Conservation (phyloP, 2,113 vertebrate genomes). For the Glaucidium brasilianum region DNA sequence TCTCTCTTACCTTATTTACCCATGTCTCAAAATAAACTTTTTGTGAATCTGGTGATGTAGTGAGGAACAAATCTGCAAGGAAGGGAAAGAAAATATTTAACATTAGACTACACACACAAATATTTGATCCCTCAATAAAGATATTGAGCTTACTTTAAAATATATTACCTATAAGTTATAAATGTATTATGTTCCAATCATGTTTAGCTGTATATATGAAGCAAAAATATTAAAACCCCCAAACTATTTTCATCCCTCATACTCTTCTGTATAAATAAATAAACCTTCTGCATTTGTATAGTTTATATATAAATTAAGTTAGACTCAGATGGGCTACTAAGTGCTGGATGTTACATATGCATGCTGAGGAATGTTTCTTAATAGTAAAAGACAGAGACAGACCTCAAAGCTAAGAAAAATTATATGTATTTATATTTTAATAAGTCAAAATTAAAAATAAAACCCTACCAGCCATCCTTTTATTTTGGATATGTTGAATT, state of each 20-base stretch:
- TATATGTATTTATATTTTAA: not conserved
- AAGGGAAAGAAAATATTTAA: not conserved
- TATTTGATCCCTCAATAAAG: not conserved
- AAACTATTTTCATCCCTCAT: not conserved
- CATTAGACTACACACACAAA: not conserved
- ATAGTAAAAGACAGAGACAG: not conserved
- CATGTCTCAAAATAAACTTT: slow-evolving; percentile 77
- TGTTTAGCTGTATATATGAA: not conserved
- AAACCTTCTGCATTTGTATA: not conserved
- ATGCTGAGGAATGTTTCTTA: not conserved
- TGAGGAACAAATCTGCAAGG: slow-evolving; percentile 84
- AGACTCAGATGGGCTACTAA: not conserved
- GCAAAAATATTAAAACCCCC: not conserved
- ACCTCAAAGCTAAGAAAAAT: not conserved
- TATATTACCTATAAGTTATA: not conserved
- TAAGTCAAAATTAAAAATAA: not conserved
- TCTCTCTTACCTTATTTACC: slow-evolving; percentile 81
- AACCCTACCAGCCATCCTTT: not conserved
- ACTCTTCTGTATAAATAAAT: not conserved
- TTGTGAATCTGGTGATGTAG: slow-evolving; percentile 49
- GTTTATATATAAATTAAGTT: not conserved
- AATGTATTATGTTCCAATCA: not conserved
- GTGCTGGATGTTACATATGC: not conserved
- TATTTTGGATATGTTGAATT: not conserved
- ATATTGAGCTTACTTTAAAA: not conserved